Base-by-base conservation (phyloP, 2,113 vertebrate genomes). In the Antennarius striatus region DNA sequence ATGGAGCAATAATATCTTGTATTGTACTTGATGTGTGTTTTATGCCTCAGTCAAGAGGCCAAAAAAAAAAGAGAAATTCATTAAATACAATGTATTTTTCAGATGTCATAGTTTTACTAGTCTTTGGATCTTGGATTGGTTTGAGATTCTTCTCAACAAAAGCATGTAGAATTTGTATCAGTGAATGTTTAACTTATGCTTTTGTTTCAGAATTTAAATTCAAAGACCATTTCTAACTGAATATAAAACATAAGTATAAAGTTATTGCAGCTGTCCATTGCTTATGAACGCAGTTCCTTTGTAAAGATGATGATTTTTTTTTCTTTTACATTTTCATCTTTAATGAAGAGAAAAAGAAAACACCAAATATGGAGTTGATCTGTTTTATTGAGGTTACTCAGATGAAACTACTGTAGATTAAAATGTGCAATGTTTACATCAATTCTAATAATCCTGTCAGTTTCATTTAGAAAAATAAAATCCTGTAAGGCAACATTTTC, bases 401-500 rank as follows among this genome's bases (percentile, higher is more conserved):
- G 65, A 79, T 48, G 28, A 22, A 68, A 17, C 68, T 51, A 29
- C 14, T 54, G 6, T 36, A 39, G 77, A 72, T 46, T 22, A 56
- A 68, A 49, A 51, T 3, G 65, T 67, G 22, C 5, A 69, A 73
- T 32, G 69, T 61, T 64, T 52, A 58, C 54, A 43, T 69, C 6
- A 43, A 17, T 49, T 68, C 15, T 56, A 29, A 57, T 46, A 47
- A 56, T 68, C 10, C 48, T 17, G 56, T 75, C 47, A 68, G 56
- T 68, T 73, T 75, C 61, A 83, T 67, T 67, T 13, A 46, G 28
- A 36, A 57, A 77, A 58, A 58, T 60, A 47, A 78, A 69, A 17
- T 49, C 29, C 42, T 29, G 16, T 85, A 92, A 91, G 82, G 83
- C 84, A 73, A 65, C 78, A 75, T 79, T 63, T 53, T 65, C 5